Conservation (phyloP, 2,113 vertebrate species). For the Solea senegalensis region DNA sequence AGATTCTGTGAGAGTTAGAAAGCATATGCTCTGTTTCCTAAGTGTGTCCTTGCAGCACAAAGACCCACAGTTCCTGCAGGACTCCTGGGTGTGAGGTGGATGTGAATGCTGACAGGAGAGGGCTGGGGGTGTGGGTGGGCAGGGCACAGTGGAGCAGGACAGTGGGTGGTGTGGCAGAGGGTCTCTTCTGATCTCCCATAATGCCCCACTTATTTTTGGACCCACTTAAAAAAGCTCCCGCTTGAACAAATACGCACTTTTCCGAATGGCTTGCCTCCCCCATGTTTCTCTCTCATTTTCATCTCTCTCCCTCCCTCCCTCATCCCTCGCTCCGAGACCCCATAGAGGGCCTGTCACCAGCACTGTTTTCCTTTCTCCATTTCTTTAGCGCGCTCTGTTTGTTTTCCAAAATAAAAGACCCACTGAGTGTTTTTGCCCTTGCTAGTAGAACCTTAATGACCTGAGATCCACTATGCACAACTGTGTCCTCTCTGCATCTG, state of each 20-base stretch:
- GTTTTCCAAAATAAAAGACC: conserved; percentile 74
- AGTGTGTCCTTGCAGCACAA: conserved; percentile 38
- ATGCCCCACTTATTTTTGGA: conserved; percentile 67
- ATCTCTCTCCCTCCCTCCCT: conserved; percentile 51
- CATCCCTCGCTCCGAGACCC: conserved; percentile 23
- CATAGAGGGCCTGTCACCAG: conserved; percentile 55
- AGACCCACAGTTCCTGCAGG: conserved; percentile 53
- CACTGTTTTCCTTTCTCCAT: conserved; percentile 56
- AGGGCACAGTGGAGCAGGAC: conserved; percentile 24
- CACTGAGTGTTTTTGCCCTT: conserved; percentile 68
- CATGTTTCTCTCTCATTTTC: conserved; percentile 20
- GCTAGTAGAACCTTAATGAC: conserved; percentile 71
- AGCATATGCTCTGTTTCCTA: not conserved
- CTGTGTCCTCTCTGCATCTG: conserved; percentile 75
- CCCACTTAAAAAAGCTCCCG: conserved; percentile 60
- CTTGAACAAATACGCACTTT: conserved; percentile 75
- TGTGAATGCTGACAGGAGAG: conserved; percentile 61
- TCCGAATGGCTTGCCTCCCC: not conserved
- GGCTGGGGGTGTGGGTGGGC: conserved; percentile 24
- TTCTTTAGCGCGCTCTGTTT: conserved; percentile 54
- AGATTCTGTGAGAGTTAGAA: not conserved
- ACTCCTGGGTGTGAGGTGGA: conserved; percentile 51
- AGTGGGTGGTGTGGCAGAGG: conserved; percentile 48
- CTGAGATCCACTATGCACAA: conserved; percentile 68
- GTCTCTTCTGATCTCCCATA: conserved; percentile 64